Evolutionary conservation across 2,888 invertebrate genomes (phyloP).

Genomic region (Diarsia brunnea): DNA sequence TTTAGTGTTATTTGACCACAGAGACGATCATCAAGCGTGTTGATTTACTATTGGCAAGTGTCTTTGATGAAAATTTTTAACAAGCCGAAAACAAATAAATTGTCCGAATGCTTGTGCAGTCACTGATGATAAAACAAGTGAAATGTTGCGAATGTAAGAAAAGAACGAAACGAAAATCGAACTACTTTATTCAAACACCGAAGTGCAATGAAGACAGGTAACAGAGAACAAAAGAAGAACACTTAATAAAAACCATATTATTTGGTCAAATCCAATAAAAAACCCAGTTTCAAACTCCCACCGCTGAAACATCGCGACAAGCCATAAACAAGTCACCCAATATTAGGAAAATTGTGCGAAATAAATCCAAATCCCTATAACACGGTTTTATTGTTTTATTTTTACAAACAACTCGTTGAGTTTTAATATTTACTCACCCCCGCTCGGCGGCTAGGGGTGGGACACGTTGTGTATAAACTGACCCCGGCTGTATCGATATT

Average conservation of each 20-base stretch:
- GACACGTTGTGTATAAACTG: slow-evolving; percentile 23
- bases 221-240: slow-evolving; percentile 2
- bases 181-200: not conserved
- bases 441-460: slow-evolving; percentile 39
- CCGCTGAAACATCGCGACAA: slow-evolving; percentile 29
- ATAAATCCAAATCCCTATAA: slow-evolving; percentile 68
- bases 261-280: slow-evolving; percentile 43
- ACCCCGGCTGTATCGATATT: slow-evolving; percentile 28
- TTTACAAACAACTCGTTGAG: slow-evolving; percentile 70
- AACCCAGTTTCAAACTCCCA: slow-evolving; percentile 1
- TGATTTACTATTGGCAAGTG: not conserved
- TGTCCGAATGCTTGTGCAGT: not conserved
- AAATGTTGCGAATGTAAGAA: not conserved
- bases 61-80: not conserved
- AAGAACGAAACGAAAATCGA: not conserved
- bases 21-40: not conserved
- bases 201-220: not conserved
- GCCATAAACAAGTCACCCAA: slow-evolving; percentile 61
- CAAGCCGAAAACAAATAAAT: not conserved
- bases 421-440: slow-evolving; percentile 67
- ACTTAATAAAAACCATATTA: slow-evolving; percentile 28
- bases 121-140: not conserved
- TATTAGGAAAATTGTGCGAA: slow-evolving; percentile 64
- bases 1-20: not conserved
- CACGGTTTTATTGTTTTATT: slow-evolving; percentile 68